Evolutionary conservation across 1,140 invertebrate genomes (phyloP), one percentile per base, ranked within the genome.

Genomic region (Eciton burchellii): DNA sequence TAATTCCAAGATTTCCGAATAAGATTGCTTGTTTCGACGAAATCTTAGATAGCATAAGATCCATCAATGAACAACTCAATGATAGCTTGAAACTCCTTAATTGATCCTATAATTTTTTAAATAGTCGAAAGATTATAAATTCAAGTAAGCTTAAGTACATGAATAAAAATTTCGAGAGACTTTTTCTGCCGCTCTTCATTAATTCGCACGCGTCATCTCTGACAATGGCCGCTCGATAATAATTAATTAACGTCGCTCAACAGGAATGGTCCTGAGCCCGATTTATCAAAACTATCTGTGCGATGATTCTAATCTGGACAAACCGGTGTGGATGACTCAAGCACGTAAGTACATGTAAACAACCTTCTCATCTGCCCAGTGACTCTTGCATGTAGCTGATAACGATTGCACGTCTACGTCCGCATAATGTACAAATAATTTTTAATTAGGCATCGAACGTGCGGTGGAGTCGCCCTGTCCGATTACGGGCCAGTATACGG

Each of bases 401-500:
- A 57, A n/a, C 41, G 56, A 56, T 66, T 16, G 11, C 16, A 54
- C 21, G 26, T 1, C 26, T 57, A 70, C 56, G 43, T 29, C 0
- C 1, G 29, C 29, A 54, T 63, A 49, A 49, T 11, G 11, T 29
- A 24, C 24, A 11, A 62, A 82, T 74, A 35, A 74, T 85, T 76
- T 83, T 84, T 88, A 41, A 73, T 56, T 60, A 95, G 95, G 95
- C 66, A 83, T 95, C 43, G 94, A 95, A 84, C 89, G 94, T 77
- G 85, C 92, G 26, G 93, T 94, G 45, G 94, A 95, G 87, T 95
- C 95, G 9, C 94, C 95, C 3, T 97, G 96, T 92, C 96, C 96
- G 26, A 96, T 97, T 83, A 95, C 95, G 21, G 96, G 96, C 0
- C 95, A 96, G 89, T 97, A 96, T 86, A 95, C 94, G 35, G 96